phyloP scores from a whole-genome alignment of 1,140 invertebrate species.

The Dryas iulia region DNA sequence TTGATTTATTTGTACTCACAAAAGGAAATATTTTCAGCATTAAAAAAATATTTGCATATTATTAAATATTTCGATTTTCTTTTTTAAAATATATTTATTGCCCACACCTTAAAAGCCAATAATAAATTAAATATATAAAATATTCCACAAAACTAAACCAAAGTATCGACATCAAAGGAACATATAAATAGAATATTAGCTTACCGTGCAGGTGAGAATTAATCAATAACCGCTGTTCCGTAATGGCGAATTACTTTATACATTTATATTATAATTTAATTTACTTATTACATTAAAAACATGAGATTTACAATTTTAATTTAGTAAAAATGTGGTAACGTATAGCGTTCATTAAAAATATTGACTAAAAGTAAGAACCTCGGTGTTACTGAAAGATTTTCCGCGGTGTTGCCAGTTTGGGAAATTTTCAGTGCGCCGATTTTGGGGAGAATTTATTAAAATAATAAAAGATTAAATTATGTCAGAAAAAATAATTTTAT shows the following conservation, averaged over 20 bases:
- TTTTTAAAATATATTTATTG: too few relatives aligned
- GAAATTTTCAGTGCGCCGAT: constrained; percentile 1
- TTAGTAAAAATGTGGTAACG: not conserved
- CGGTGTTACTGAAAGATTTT: constrained; percentile 12
- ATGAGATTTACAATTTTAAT: not conserved
- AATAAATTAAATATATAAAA: not conserved
- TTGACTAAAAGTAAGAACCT: constrained; percentile 15
- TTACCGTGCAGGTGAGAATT: not conserved
- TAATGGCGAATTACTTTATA: not conserved
- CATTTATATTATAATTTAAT: not conserved
- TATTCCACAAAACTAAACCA: not conserved
- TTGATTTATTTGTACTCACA: too few relatives aligned
- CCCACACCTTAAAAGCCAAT: too few relatives aligned
- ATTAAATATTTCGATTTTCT: too few relatives aligned
- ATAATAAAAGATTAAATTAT: too few relatives aligned
- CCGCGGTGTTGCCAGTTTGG: constrained; percentile 7
- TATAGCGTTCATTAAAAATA: constrained; percentile 3
- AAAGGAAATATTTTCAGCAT: too few relatives aligned
- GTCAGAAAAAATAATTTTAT: too few relatives aligned
- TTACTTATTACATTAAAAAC: not conserved
- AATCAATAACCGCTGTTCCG: not conserved
- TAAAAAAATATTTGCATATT: too few relatives aligned
- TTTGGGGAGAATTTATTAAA: constrained; percentile 3
- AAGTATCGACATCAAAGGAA: not conserved
- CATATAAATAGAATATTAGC: not conserved